Evolutionary conservation across 2,113 vertebrate genomes (phyloP), one percentile per base, ranked within the genome.

Genomic region (Dasypus novemcinctus): DNA sequence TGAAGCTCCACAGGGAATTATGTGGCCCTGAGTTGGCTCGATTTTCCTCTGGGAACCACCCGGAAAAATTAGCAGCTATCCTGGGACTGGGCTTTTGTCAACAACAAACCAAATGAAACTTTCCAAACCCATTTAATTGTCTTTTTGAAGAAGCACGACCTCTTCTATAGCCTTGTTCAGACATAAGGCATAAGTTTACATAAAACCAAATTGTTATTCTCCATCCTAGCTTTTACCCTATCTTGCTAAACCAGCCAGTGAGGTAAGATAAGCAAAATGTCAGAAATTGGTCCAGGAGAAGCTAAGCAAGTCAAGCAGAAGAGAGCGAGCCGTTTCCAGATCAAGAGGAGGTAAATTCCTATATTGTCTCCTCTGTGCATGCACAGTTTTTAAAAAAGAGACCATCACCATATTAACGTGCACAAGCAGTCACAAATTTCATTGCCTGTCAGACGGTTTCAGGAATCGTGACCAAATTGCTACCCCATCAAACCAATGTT

Each of bases 11-110:
- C 2, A 75, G 80, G 41, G 81, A 87, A 97, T 80, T 33, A 93
- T 0, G 27, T 41, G 83, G 88, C 68, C 69, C 72, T 72, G 79
- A 95, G 95, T 27, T 18, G 76, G 90, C 64, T 41, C 57, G 9
- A 72, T 64, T 95, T 38, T 66, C 85, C 83, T 95, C 80, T 72
- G 95, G 54, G 94, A 98, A 97, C 41, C 49, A 91, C 83, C 96
- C 95, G 88, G 96, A 98, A 97, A 97, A 95, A 98, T 97, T 87
- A 98, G 97, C 79, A 94, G 80, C 29, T 89, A 71, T 33, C 87
- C 0, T 14, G 69, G 38, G 90, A 97, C 95, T 88, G 54, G 94
- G 85, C 54, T 97, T 95, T 90, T 95, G 94, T 98, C 96, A 97
- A 97, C 95, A 98, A 96, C 96, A 95, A 84, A 36, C 79, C 93